Conservation (phyloP, 2,113 vertebrate species). For the Jaculus jaculus region DNA sequence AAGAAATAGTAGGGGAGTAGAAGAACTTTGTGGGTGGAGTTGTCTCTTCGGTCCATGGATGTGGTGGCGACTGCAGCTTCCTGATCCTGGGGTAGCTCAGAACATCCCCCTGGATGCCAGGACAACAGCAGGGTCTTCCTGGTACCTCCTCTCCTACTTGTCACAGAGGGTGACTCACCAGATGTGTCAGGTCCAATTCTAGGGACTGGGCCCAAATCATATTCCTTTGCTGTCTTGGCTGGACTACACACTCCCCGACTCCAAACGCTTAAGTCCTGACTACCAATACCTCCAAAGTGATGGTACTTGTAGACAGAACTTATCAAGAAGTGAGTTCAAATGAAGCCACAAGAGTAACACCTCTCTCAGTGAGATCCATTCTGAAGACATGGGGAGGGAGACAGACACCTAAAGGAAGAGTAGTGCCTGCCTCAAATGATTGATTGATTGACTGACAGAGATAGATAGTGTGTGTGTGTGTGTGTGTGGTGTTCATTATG, state of each 20-base stretch:
- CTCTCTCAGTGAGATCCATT: neutral
- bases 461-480: neutral
- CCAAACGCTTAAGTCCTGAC: neutral
- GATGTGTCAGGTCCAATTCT: neutral
- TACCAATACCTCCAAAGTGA: neutral
- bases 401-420: neutral
- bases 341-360: neutral
- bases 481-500: neutral
- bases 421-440: neutral
- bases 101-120: neutral
- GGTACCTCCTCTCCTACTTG: too few relatives aligned
- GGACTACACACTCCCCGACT: neutral
- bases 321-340: neutral
- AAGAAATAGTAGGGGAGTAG: too few relatives aligned
- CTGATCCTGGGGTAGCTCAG: neutral
- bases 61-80: neutral
- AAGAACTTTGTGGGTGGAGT: too few relatives aligned
- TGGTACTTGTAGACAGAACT: too few relatives aligned
- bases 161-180: neutral
- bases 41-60: neutral
- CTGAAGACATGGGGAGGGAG: neutral
- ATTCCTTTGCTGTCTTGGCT: neutral
- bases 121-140: neutral
- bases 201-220: neutral
- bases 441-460: neutral